phyloP scores from a whole-genome alignment of 2,113 vertebrate genomes.

The Barbus barbus region DNA sequence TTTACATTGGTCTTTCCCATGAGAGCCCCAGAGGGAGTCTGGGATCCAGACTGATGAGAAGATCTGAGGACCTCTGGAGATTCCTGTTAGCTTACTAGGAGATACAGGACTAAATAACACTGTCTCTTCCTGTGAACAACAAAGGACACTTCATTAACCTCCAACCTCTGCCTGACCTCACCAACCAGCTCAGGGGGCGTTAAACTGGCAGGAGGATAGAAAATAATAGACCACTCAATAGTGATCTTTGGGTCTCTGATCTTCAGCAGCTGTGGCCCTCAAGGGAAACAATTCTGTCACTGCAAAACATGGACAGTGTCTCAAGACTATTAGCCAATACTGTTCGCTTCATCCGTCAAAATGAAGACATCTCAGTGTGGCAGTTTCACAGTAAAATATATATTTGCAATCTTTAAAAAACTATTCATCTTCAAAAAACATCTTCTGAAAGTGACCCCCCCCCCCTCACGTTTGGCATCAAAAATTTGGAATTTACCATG shows the following conservation, averaged over 20 bases:
- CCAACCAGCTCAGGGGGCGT: slow-evolving; percentile 36
- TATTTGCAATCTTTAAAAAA: neutral
- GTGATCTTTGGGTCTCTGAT: slow-evolving; percentile 19
- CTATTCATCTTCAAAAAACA: neutral
- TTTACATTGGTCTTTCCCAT: neutral
- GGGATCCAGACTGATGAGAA: too few species aligned
- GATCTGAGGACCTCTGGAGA: neutral
- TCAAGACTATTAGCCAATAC: neutral
- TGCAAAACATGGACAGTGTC: neutral
- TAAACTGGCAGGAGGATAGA: slow-evolving; percentile 25
- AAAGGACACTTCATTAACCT: slow-evolving; percentile 52
- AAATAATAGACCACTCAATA: slow-evolving; percentile 3
- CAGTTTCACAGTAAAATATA: neutral
- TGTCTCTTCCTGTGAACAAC: slow-evolving; percentile 25
- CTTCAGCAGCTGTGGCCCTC: neutral
- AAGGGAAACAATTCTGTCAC: slow-evolving; percentile 1
- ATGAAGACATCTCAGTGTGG: neutral
- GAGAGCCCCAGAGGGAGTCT: slow-evolving; percentile 12
- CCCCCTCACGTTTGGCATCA: too few species aligned
- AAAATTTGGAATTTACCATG: neutral
- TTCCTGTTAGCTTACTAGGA: slow-evolving; percentile 15
- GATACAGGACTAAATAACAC: slow-evolving; percentile 22
- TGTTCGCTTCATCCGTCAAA: neutral
- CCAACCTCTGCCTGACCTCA: slow-evolving; percentile 45
- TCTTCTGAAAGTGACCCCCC: too few species aligned